Percentiles rank a stretch among this genome's conserved stretches.
Conservation (phyloP, 2,113 vertebrate genomes). For the Epinephelus moara region DNA sequence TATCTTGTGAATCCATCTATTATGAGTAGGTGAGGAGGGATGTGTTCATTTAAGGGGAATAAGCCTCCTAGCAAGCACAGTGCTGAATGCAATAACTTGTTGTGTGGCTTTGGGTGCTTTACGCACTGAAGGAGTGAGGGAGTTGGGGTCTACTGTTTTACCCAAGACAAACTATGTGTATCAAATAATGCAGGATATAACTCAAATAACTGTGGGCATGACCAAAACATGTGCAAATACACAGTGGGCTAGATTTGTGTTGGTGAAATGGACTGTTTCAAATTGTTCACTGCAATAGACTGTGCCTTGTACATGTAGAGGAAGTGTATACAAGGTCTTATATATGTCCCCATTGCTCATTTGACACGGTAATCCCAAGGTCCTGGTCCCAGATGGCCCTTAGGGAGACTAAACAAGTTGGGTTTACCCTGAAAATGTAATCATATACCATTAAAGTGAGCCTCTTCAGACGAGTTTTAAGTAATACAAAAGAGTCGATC, state of each 20-base stretch:
- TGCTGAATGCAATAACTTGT: background rate
- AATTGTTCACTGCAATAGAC: background rate
- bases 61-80: background rate
- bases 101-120: background rate
- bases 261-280: no score
- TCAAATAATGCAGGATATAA: no score
- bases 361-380: background rate
- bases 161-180: no score
- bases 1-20: conserved; percentile 6
- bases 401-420: background rate
- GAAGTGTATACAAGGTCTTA: background rate
- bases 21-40: conserved; percentile 6
- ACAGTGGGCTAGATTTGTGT: no score
- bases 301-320: background rate
- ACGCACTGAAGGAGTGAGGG: background rate
- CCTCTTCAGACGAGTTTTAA: background rate
- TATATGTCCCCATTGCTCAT: background rate
- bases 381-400: background rate
- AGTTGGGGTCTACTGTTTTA: no score
- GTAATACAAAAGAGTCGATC: background rate
- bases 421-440: background rate
- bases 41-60: conserved; percentile 5
- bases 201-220: no score
- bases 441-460: background rate
- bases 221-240: no score